Conservation (phyloP, 2,797 vertebrate species). For the Danio albolineatus region DNA sequence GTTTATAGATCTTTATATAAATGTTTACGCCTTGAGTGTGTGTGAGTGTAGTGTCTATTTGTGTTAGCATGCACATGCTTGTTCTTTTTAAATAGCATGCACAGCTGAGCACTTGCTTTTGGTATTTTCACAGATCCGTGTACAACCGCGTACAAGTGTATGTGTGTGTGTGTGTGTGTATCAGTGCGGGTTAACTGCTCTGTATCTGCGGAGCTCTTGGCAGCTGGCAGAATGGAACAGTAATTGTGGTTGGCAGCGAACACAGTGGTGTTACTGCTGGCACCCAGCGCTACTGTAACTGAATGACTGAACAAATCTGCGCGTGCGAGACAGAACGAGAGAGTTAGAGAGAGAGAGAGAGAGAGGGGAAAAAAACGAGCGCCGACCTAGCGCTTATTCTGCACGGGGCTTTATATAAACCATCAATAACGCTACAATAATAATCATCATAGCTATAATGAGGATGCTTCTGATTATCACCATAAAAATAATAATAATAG, state of each 20-base stretch:
- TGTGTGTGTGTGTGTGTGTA: conserved; percentile 54
- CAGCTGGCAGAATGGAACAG: conserved; percentile 69
- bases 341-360: conserved; percentile 31
- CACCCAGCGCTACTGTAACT: conserved; percentile 67
- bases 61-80: conserved; percentile 33
- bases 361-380: neutral
- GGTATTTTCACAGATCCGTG: conserved; percentile 39
- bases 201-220: conserved; percentile 60
- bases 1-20: conserved; percentile 34
- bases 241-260: conserved; percentile 75
- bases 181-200: conserved; percentile 61
- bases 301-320: conserved; percentile 63
- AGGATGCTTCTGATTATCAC: conserved; percentile 31
- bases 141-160: conserved; percentile 45
- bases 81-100: conserved; percentile 32
- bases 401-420: conserved; percentile 40
- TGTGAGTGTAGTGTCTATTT: conserved; percentile 27
- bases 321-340: conserved; percentile 45
- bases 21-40: conserved; percentile 12
- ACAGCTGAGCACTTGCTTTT: conserved; percentile 32
- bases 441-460: conserved; percentile 56
- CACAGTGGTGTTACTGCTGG: conserved; percentile 72
- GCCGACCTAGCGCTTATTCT: neutral
- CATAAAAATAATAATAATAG: conserved; percentile 54
- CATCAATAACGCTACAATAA: conserved; percentile 51